These are phyloP conservation scores for Benitochromis conjunctus DNA, from an alignment of 2,113 vertebrate genomes.

Conservation along the genomic window DNA sequence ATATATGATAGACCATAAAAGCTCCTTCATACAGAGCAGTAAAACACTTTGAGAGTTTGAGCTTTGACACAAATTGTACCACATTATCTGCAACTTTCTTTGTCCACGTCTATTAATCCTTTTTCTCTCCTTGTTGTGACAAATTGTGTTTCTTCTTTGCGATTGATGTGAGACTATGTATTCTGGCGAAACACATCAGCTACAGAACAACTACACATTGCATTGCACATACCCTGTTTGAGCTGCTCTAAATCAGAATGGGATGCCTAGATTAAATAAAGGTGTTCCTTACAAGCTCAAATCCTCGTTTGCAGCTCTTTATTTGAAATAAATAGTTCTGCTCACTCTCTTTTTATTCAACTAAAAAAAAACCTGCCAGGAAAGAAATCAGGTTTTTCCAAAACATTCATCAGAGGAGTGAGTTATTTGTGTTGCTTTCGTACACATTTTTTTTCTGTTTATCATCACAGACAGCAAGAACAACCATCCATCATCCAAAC, in stretches of 20 bases:
- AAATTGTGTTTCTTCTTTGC: background rate
- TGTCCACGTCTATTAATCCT: background rate
- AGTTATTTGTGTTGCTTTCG: background rate
- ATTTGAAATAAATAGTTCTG: background rate
- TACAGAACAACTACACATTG: background rate
- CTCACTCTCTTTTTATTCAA: background rate
- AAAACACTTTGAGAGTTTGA: background rate
- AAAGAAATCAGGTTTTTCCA: background rate
- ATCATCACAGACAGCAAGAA: background rate
- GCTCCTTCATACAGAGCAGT: background rate
- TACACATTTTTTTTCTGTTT: background rate
- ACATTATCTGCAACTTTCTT: background rate
- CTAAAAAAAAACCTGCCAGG: background rate
- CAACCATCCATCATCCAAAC: slow-evolving; percentile 5
- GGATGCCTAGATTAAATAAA: background rate
- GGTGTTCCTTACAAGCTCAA: background rate
- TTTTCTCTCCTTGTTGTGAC: background rate
- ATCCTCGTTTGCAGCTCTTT: background rate
- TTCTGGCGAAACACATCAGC: background rate
- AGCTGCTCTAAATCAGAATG: background rate
- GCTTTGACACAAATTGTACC: background rate
- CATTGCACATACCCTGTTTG: background rate
- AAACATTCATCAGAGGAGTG: background rate
- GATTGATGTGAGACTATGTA: background rate
- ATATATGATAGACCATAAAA: background rate